A percentile compares a stretch with the other conserved stretches of the same genome.
These are phyloP conservation scores for Lomographa bimaculata DNA, from an alignment of 2,888 invertebrate species.

Conservation along the genomic window DNA sequence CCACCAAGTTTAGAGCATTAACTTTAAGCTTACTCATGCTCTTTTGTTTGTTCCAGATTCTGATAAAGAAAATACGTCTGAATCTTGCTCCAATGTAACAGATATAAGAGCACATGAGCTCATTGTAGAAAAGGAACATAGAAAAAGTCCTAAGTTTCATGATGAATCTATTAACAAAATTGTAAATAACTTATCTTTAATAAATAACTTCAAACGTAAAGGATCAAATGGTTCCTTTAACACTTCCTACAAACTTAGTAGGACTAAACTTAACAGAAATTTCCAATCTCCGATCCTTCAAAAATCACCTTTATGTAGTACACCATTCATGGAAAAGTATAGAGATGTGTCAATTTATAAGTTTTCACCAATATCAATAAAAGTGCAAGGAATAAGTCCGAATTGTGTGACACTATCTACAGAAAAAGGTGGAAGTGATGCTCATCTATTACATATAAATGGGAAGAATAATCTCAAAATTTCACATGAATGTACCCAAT, in stretches of 20 bases:
- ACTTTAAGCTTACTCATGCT: too few relatives aligned
- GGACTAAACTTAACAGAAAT: constrained; percentile 46
- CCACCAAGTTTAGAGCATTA: too few relatives aligned
- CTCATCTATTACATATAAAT: constrained; percentile 36
- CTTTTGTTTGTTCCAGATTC: too few relatives aligned
- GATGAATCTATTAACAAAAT: constrained; percentile 68
- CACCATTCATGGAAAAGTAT: constrained; percentile 66
- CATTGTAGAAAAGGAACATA: constrained; percentile 54
- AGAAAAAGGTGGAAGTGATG: constrained; percentile 40
- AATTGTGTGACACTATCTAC: constrained; percentile 37
- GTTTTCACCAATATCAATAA: constrained; percentile 63
- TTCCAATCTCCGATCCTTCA: constrained; percentile 42
- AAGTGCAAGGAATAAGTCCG: constrained; percentile 32
- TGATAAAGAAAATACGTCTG: constrained; percentile 62
- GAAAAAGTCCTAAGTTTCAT: constrained; percentile 33
- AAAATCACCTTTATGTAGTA: constrained; percentile 66
- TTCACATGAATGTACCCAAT: constrained; percentile 12
- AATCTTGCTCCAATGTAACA: constrained; percentile 43
- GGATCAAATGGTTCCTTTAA: constrained; percentile 37
- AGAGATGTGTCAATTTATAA: constrained; percentile 68
- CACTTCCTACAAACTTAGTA: constrained; percentile 34
- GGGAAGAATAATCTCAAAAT: constrained; percentile 27
- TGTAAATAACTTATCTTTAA: constrained; percentile 51
- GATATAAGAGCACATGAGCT: constrained; percentile 60
- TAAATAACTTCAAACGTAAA: constrained; percentile 45